Base-by-base conservation (phyloP, 2,888 invertebrate genomes). In the Apodemia hepburni region DNA sequence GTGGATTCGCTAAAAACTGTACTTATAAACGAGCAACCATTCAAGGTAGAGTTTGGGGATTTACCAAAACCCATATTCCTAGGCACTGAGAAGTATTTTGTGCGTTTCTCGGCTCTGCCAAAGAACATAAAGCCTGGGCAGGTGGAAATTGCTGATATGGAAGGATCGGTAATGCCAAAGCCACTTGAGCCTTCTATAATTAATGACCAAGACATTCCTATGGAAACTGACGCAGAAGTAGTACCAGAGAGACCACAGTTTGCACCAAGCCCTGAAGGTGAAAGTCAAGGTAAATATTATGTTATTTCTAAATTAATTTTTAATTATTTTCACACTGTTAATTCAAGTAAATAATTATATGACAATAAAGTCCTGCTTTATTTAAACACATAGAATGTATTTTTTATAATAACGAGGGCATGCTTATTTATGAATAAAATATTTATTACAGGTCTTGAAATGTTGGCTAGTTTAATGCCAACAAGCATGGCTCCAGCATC, bases 21-120 rank as follows among this genome's bases (percentile, higher is more conserved):
- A 0, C 84, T 97, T 60, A 94, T 97, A 62, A 96, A 97, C 76
- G 96, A 96, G 59, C 93, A 94, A 71, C 94, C 95, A 1, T 95
- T 95, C 73, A 93, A 94, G 76, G 94, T 97, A 1, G 96, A 97
- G 75, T 98, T 96, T 78, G 97, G 97, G 27, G 97, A 96, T 42
- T 83, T 97, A 63, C 97, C 97, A 0, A 95, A 96, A 76, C 96
- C 96, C 3, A 94, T 97, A 64, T 92, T 93, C 62, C 88, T 97
- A 2, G 93, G 94, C n/a, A 95, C 93, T 35, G 94, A 94, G 69
- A 96, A 96, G 74, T 95, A 96, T 78, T 97, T 96, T 76, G 93
- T 97, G 33, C 90, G 97, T 47, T 96, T 98, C 80, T 95, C 96
- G 0, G 95, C 95, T 0, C 80, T 97, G 65, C 97, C 97, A 0